Evolutionary conservation across 2,797 vertebrate species (phyloP).

Genomic region (Scleropages formosus): DNA sequence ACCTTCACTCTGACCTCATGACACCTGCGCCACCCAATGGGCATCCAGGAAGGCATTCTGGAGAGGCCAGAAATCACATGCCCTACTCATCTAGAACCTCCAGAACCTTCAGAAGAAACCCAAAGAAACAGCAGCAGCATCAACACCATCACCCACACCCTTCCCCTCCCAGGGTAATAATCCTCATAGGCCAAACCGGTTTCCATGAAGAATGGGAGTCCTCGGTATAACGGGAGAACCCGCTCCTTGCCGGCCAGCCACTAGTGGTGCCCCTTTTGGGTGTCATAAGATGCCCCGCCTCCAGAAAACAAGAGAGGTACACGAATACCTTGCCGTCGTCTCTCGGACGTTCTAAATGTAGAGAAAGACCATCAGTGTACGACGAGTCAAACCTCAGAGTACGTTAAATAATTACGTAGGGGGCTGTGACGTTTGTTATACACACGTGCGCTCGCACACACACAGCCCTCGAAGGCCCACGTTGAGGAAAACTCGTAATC

Average conservation of each 20-base stretch:
- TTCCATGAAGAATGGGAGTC: too few species aligned
- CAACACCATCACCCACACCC: too few species aligned
- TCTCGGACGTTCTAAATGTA: too few species aligned
- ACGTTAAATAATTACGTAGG: constrained; percentile 5
- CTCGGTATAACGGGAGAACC: neutral
- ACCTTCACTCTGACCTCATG: constrained; percentile 1
- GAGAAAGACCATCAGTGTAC: neutral
- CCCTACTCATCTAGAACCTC: neutral
- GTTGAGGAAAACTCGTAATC: constrained; percentile 11
- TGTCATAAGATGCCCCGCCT: too few species aligned
- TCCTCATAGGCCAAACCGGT: too few species aligned
- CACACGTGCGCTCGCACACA: neutral
- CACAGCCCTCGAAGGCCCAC: neutral
- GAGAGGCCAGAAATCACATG: neutral
- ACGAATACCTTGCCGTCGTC: too few species aligned
- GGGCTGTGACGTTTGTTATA: neutral
- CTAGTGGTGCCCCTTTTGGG: too few species aligned
- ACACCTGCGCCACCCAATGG: too few species aligned
- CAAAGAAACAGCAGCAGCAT: neutral
- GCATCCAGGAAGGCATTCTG: neutral
- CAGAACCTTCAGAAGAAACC: too few species aligned
- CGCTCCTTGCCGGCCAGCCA: too few species aligned
- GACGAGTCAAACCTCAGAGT: neutral
- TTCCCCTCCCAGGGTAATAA: too few species aligned
- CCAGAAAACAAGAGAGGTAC: too few species aligned